Evolutionary conservation across 2,797 vertebrate species (phyloP).

Genomic region (Poeciliopsis infans): DNA sequence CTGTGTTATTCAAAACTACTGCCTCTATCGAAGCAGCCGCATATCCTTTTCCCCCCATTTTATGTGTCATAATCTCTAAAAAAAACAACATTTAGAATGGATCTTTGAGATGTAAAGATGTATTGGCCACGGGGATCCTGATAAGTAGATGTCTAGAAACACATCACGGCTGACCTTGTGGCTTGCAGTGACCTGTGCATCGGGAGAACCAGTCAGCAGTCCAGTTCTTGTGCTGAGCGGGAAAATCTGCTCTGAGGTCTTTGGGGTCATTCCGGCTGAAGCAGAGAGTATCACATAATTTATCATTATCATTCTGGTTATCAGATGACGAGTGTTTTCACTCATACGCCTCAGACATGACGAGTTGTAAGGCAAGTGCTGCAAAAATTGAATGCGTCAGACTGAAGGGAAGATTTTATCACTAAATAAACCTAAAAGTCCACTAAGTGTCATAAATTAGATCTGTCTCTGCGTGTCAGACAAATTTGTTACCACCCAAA

Average conservation of each 20-base stretch:
- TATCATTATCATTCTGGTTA: constrained; percentile 12
- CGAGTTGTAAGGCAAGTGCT: constrained; percentile 8
- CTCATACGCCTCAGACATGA: background rate
- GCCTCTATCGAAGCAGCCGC: background rate
- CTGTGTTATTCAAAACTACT: background rate
- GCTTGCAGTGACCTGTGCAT: constrained; percentile 73
- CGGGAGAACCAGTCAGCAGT: constrained; percentile 78
- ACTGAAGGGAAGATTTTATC: constrained; percentile 25
- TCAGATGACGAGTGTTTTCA: background rate
- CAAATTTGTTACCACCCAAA: constrained; percentile 19
- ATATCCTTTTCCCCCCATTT: background rate
- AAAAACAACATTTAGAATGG: background rate
- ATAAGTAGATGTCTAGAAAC: background rate
- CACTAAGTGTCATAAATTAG: constrained; percentile 7
- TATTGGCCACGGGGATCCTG: background rate
- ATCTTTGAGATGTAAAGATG: background rate
- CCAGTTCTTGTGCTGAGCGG: constrained; percentile 76
- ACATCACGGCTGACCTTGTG: constrained; percentile 81
- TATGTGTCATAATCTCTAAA: background rate
- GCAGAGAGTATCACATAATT: constrained; percentile 24
- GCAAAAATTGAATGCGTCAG: constrained; percentile 13
- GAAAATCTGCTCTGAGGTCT: constrained; percentile 80
- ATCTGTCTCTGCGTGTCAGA: background rate
- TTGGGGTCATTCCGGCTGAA: constrained; percentile 87
- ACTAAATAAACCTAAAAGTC: constrained; percentile 17